Evolutionary conservation across 1,140 invertebrate genomes (phyloP), one percentile per base, ranked within the genome.

Genomic region (Zaprionus vittiger): DNA sequence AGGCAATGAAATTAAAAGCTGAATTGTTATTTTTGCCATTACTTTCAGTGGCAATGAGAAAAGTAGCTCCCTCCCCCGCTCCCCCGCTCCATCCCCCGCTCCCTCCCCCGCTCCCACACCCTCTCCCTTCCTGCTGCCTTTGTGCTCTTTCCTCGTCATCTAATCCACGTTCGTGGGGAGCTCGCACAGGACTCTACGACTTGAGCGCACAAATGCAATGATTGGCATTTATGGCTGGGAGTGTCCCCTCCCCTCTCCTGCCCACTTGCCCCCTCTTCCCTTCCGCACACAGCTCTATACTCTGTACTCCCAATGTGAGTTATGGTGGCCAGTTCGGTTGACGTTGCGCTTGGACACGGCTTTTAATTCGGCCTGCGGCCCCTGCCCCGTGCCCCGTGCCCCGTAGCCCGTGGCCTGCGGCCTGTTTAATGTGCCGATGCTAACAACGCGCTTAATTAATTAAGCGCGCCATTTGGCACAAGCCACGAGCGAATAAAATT

Each of bases 1-100:
- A 82, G 67, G 80, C 80, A 82, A 83, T 83, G 80, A 83, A 83
- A 83, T 83, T 83, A 83, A 83, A 82, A 83, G 80, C 80, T 82
- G 76, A 83, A 83, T 83, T 82, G 80, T 83, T 83, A 82, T 82
- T 82, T 75, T 63, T 66, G 49, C 49, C 64, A 22, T 66, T 56
- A 31, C 52, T 55, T 56, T 66, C 47, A 31, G 24, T 65, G 38
- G 44, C 26, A 52, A 54, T 54, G 22, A 34, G 20, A 20, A 28
- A 14, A 52, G 61, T 56, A n/a, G 54, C 24, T 55, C 4, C 26
- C 3, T 1, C 17, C n/a, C 15, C 61, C 26, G 17, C 73, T n/a
- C 20, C 11, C 38, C 11, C 47, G 66, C 47, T 22, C 31, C 38
- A 52, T 55, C 6, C 22, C 26, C 20, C 26, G 3, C 31, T 1